Conservation (phyloP, 2,113 vertebrate genomes). For the Pluvianellus socialis region DNA sequence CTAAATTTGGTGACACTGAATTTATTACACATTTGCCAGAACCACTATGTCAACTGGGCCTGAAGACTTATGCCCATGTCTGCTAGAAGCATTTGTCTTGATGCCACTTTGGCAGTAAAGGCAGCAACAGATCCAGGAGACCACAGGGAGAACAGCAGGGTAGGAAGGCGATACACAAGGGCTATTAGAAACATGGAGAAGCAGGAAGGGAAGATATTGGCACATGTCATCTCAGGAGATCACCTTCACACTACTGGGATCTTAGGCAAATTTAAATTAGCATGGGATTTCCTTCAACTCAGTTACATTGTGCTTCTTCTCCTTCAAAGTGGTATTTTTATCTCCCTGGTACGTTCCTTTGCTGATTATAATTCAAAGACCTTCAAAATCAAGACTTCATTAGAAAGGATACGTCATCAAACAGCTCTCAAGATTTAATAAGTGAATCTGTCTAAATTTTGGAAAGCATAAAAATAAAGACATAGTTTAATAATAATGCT, state of each 20-base stretch:
- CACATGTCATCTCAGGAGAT: neutral
- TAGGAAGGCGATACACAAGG: neutral
- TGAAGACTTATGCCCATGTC: neutral
- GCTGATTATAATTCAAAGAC: neutral
- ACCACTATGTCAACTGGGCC: neutral
- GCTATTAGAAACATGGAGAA: neutral
- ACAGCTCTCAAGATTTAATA: neutral
- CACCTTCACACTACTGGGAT: accelerated
- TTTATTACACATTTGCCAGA: neutral
- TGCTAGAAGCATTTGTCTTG: neutral
- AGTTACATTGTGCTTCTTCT: neutral
- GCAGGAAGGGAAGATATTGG: neutral
- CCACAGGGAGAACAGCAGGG: accelerated
- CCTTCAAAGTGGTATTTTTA: neutral
- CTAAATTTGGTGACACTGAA: neutral
- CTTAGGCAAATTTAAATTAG: neutral
- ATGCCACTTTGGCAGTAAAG: neutral
- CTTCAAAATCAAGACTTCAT: neutral
- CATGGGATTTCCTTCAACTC: neutral
- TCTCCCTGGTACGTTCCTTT: neutral
- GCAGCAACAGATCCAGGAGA: neutral
- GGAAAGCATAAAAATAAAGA: neutral
- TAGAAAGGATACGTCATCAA: neutral
- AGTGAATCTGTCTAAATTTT: neutral
- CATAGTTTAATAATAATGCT: neutral